A percentile compares a stretch with the other conserved stretches of the same genome.
Conservation (phyloP, 2,888 invertebrate species). For the Lasius platythorax region DNA sequence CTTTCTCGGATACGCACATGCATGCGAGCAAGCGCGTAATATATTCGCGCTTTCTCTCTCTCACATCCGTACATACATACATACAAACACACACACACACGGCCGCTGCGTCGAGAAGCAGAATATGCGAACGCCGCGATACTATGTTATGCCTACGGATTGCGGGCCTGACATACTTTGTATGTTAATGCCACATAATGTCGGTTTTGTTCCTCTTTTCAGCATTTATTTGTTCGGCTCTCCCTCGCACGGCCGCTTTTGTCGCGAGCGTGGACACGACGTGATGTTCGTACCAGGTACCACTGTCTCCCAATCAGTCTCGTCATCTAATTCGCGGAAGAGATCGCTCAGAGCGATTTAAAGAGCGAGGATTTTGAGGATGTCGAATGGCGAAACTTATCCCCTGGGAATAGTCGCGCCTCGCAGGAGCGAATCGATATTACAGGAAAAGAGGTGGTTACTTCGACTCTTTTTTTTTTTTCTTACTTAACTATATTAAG, state of each 20-base stretch:
- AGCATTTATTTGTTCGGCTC: constrained; percentile 84
- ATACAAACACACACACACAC: neutral
- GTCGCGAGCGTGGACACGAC: constrained; percentile 66
- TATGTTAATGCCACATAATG: constrained; percentile 86
- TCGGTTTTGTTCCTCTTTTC: constrained; percentile 85
- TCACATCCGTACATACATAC: neutral
- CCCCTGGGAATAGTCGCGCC: neutral
- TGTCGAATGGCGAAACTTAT: neutral
- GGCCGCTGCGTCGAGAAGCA: constrained; percentile 69
- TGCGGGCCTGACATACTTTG: constrained; percentile 85
- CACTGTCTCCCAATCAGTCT: constrained; percentile 21
- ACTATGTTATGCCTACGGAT: constrained; percentile 84
- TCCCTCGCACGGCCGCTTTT: constrained; percentile 73
- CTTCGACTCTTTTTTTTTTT: neutral
- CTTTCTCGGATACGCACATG: constrained; percentile 31
- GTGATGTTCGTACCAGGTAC: constrained; percentile 58
- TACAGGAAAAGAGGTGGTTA: neutral
- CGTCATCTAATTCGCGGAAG: constrained; percentile 51
- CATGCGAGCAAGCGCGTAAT: neutral
- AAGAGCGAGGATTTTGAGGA: constrained; percentile 1
- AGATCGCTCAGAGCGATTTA: constrained; percentile 1
- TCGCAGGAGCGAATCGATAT: neutral
- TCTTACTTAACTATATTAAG: neutral
- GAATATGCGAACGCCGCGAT: constrained; percentile 82
- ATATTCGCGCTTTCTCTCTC: neutral